Evolutionary conservation across 2,888 invertebrate genomes (phyloP).

Genomic region (Achlya flavicornis): DNA sequence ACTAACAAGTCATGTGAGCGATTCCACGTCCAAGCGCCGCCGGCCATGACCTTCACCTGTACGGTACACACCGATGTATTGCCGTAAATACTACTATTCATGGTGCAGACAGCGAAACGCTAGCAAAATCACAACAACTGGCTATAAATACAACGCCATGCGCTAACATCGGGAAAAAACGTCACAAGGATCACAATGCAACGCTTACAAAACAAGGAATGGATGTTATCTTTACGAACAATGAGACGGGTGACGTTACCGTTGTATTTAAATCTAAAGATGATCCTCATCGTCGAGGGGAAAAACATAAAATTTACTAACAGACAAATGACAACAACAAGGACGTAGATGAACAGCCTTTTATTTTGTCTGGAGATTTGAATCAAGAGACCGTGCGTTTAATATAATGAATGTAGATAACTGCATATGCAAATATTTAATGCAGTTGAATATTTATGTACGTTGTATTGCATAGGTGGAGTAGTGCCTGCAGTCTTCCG

Average conservation of each 20-base stretch:
- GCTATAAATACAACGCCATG: constrained; percentile 44
- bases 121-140: constrained; percentile 37
- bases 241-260: constrained; percentile 33
- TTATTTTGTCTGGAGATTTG: neutral
- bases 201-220: constrained; percentile 38
- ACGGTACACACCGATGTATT: constrained; percentile 42
- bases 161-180: constrained; percentile 30
- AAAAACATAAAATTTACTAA: constrained; percentile 32
- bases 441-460: constrained; percentile 32
- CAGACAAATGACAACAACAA: constrained; percentile 28
- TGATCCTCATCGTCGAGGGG: constrained; percentile 27
- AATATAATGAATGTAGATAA: constrained; percentile 16
- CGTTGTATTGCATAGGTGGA: constrained; percentile 13
- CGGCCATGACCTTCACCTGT: constrained; percentile 72
- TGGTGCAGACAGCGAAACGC: constrained; percentile 37
- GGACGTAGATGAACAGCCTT: constrained; percentile 21
- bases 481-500: constrained; percentile 47
- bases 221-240: constrained; percentile 43
- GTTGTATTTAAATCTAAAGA: constrained; percentile 36
- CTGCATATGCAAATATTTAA: constrained; percentile 33
- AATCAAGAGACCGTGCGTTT: neutral
- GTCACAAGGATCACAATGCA: constrained; percentile 29
- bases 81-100: constrained; percentile 51
- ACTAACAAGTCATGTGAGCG: constrained; percentile 69
- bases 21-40: constrained; percentile 53